Evolutionary conservation across 2,888 invertebrate species (phyloP).

Genomic region (Torymus aiolomorphi): DNA sequence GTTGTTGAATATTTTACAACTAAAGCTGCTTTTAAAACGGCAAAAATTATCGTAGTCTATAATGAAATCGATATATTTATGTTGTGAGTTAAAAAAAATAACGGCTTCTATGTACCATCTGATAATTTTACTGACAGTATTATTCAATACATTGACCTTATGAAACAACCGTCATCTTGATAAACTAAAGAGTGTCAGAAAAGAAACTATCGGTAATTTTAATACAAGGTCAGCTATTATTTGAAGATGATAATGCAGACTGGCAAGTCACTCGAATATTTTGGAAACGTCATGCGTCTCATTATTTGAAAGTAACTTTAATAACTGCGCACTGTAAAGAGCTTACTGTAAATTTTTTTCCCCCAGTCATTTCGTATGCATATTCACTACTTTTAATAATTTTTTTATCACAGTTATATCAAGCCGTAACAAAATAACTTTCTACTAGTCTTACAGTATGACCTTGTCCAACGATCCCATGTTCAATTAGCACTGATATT

Average conservation of each 20-base stretch:
- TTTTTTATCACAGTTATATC: too few species aligned
- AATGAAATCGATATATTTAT: neutral
- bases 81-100: too few species aligned
- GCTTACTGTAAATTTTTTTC: constrained; percentile 8
- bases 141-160: too few species aligned
- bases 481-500: too few species aligned
- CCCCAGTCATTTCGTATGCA: too few species aligned
- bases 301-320: neutral
- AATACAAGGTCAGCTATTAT: neutral
- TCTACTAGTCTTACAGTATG: too few species aligned
- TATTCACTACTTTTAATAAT: too few species aligned
- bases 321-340: neutral
- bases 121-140: too few species aligned
- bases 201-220: constrained; percentile 19
- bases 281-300: neutral
- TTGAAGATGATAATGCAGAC: neutral
- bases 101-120: too few species aligned
- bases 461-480: too few species aligned
- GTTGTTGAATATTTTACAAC: neutral
- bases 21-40: neutral
- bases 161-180: too few species aligned
- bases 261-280: constrained; percentile 26
- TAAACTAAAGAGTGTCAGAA: neutral
- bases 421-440: too few species aligned
- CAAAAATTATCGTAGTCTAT: neutral